Base-by-base conservation (phyloP, 1,140 invertebrate species). In the Pseudomyrmex flavicornis region DNA sequence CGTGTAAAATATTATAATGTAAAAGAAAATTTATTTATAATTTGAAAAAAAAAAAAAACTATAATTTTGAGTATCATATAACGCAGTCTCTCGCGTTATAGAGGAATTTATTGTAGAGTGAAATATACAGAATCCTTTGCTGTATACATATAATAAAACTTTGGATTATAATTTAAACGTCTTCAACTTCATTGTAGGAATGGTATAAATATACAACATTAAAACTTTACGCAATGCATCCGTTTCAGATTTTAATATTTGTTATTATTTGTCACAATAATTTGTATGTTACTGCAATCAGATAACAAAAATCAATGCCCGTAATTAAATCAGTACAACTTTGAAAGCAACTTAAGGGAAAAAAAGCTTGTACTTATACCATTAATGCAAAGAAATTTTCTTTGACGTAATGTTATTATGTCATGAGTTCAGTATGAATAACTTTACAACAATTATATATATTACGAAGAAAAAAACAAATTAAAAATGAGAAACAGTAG, bases 111-210 rank as follows among this genome's bases (percentile, higher is more conserved):
- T 35, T 35, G 5, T 7, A 35, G 5, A 35, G 4, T 35, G 7
- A 0, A 35, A 15, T 65, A 46, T 54, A 61, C 46, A 88, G 66
- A 88, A 85, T 54, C 86, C 83, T 86, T 87, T 85, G 54, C 87
- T 91, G 87, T 75, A 35, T 35, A 35, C 35, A 35, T 35, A 35
- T 35, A 86, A 90, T 89, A 90, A 88, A 90, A 91, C 87, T 69
- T 73, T 90, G 87, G 85, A 89, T 87, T 88, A 84, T 88, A 82
- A 83, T 89, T 85, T 52, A 89, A 88, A 85, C 83, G 63, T 73
- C n/a, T 52, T 72, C 75, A 90, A 88, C 80, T 91, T 91, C 91
- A 88, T 90, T 91, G 90, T 91, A 88, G 85, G 82, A 89, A 89
- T 91, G 85, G 88, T 91, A 92, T 85, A 91, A 91, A 91, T 84